phyloP scores from a whole-genome alignment of 2,113 vertebrate species.

The Mungos mungo region DNA sequence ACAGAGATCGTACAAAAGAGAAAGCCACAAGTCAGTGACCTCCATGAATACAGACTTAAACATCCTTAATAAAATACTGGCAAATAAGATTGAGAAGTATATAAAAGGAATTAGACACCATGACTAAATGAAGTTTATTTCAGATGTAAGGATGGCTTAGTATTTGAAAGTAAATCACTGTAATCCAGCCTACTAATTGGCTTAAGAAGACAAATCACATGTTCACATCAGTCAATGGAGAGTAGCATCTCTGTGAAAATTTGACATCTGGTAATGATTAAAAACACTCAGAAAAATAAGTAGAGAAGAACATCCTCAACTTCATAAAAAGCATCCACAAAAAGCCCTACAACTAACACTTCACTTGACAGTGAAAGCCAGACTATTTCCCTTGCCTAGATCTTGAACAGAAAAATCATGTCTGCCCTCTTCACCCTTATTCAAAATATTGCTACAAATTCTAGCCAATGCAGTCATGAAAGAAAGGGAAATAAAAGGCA shows the following conservation, averaged over 20 bases:
- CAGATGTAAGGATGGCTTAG: not conserved
- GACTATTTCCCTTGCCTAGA: not conserved
- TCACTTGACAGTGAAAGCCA: not conserved
- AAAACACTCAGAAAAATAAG: not conserved
- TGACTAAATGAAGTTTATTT: not conserved
- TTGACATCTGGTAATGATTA: not conserved
- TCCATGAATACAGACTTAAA: not conserved
- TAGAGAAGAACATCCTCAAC: not conserved
- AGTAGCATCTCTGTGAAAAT: not conserved
- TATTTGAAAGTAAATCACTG: not conserved
- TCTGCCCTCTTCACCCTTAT: not conserved
- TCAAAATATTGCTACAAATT: not conserved
- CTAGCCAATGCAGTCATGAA: not conserved
- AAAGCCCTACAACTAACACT: not conserved
- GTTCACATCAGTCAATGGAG: not conserved
- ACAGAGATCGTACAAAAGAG: not conserved
- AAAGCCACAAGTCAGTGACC: not conserved
- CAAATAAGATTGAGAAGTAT: not conserved
- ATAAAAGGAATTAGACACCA: not conserved
- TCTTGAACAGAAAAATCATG: not conserved
- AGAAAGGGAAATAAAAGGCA: not conserved
- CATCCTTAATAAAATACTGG: not conserved
- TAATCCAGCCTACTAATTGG: not conserved
- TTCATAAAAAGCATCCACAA: not conserved
- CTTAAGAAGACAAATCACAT: not conserved